These are phyloP conservation scores for Eupithecia subfuscata DNA, from an alignment of 2,888 invertebrate genomes.

Conservation along the genomic window DNA sequence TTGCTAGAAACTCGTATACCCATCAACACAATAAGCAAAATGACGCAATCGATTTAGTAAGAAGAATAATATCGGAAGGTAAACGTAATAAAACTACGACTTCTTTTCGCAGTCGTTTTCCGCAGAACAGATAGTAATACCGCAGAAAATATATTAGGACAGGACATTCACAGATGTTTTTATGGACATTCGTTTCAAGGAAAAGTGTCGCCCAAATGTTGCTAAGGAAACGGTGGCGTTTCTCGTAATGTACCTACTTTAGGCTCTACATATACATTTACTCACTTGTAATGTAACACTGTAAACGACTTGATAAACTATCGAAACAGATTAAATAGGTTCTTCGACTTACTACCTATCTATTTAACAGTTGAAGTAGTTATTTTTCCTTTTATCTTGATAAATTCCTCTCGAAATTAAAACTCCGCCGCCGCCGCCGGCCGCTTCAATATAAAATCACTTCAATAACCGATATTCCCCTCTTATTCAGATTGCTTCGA, in stretches of 20 bases:
- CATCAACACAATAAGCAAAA: background rate
- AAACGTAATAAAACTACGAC: background rate
- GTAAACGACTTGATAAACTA: background rate
- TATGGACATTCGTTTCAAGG: conserved; percentile 13
- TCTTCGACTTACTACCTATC: background rate
- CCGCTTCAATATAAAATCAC: background rate
- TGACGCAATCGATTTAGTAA: background rate
- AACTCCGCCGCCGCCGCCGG: background rate
- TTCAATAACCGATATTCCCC: conserved; percentile 12
- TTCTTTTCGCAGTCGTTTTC: conserved; percentile 13
- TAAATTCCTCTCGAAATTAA: background rate
- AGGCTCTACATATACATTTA: background rate
- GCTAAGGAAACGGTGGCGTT: conserved; percentile 14
- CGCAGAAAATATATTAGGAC: conserved; percentile 28
- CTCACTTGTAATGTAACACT: background rate
- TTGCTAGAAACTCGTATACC: background rate
- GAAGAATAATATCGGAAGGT: background rate
- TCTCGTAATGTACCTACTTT: background rate
- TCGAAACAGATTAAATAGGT: background rate
- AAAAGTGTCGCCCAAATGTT: conserved; percentile 12
- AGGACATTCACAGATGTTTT: conserved; percentile 17
- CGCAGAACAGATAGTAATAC: conserved; percentile 18
- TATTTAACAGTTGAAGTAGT: background rate
- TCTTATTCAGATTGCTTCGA: conserved; percentile 9
- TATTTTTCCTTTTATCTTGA: background rate